Conservation (phyloP, 2,113 vertebrate species). For the Cochlearius cochlearius region DNA sequence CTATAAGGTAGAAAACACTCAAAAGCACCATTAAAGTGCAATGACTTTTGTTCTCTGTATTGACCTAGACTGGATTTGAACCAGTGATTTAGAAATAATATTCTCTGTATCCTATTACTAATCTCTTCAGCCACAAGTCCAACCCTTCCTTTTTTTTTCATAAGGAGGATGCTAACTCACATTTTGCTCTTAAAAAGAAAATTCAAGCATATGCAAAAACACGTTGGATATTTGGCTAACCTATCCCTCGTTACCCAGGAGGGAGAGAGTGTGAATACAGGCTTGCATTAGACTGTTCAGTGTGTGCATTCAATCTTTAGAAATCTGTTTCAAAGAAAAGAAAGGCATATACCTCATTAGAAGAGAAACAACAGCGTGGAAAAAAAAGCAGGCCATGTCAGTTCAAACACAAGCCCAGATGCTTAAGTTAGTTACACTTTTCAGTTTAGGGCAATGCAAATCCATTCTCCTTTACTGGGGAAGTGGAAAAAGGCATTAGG, state of each 20-base stretch:
- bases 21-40: not conserved
- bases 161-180: not conserved
- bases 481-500: slow-evolving; percentile 55
- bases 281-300: not conserved
- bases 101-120: slow-evolving; percentile 28
- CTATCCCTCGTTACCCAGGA: not conserved
- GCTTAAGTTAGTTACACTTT: slow-evolving; percentile 53
- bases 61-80: slow-evolving; percentile 27
- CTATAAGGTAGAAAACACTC: not conserved
- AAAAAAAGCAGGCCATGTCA: not conserved
- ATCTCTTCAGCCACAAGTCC: slow-evolving; percentile 25
- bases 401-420: not conserved
- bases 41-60: slow-evolving; percentile 3
- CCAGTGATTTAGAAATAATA: slow-evolving; percentile 26
- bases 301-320: not conserved
- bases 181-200: not conserved
- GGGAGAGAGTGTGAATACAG: not conserved
- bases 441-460: slow-evolving; percentile 61
- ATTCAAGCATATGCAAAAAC: not conserved
- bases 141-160: not conserved
- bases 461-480: slow-evolving; percentile 6
- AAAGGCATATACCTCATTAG: slow-evolving; percentile 43
- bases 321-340: slow-evolving; percentile 37
- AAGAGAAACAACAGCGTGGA: slow-evolving; percentile 20
- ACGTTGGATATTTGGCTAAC: not conserved